Base-by-base conservation (phyloP, 2,888 invertebrate genomes). In the Thymelicus sylvestris region DNA sequence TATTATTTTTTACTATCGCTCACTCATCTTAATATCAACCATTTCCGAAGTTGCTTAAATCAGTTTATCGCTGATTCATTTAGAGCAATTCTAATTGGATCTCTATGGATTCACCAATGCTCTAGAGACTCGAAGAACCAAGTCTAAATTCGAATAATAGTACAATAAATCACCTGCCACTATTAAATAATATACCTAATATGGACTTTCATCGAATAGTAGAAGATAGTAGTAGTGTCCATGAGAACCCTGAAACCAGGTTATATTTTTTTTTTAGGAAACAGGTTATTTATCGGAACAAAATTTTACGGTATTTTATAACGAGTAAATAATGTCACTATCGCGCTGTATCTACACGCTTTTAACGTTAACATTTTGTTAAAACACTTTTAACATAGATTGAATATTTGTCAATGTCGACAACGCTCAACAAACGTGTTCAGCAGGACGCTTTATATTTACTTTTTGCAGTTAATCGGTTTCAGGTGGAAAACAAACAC, bases 171-270 rank as follows among this genome's bases (percentile, higher is more conserved):
- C 41, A 7, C 8, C 7, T 7, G 1, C 41, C 8, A 41, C 2
- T 41, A 7, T 8, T 41, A 41, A 7, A 8, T 41, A 8, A 44
- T 10, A 44, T 31, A 44, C 44, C 8, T 8, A 2, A n/a, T n/a
- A n/a, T n/a, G n/a, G 2, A 8, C 7, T 44, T 44, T 10, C 1
- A 8, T 44, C 8, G 8, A 19, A 19, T 19, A 19, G 19, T 19
- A 19, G 19, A 19, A 19, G 19, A 19, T 19, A 19, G 44, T 44
- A 44, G 44, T 52, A 19, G 15, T 52, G 15, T 0, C 50, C 15
- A 73, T 72, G 74, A 73, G 72, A 76, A 77, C 76, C 24, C 13
- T 31, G n/a, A 41, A n/a, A 44, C 62, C 38, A 67, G 7, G 48
- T 60, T 50, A 67, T 19, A n/a, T n/a, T n/a, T n/a, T n/a, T n/a